A percentile compares a stretch with the other conserved stretches of the same genome.
These are phyloP conservation scores for Clunio marinus DNA, from an alignment of 2,888 invertebrate genomes.

Conservation along the genomic window DNA sequence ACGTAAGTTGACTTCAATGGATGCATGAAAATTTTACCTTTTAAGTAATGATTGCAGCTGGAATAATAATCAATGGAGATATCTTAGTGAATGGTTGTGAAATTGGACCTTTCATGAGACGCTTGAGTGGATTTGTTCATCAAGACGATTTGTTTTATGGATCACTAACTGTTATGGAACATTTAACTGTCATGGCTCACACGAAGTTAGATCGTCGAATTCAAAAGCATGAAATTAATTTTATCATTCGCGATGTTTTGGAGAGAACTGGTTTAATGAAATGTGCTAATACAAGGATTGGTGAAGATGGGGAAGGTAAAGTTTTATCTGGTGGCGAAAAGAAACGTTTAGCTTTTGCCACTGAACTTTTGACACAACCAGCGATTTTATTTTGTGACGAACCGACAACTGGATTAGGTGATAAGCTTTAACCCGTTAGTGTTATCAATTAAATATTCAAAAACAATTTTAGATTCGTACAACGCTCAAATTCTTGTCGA, in stretches of 20 bases:
- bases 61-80: slow-evolving; percentile 70
- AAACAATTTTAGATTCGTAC: slow-evolving; percentile 75
- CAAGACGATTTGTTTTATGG: slow-evolving; percentile 88
- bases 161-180: slow-evolving; percentile 79
- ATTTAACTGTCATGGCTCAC: slow-evolving; percentile 77
- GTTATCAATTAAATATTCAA: background rate
- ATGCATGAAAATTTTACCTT: background rate
- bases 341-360: slow-evolving; percentile 87
- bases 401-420: slow-evolving; percentile 69
- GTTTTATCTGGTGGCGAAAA: slow-evolving; percentile 91
- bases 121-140: slow-evolving; percentile 82
- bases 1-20: slow-evolving; percentile 53
- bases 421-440: background rate
- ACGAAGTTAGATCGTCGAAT: slow-evolving; percentile 60
- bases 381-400: slow-evolving; percentile 91
- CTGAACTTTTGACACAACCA: slow-evolving; percentile 88
- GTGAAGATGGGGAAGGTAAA: slow-evolving; percentile 67
- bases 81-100: slow-evolving; percentile 72
- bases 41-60: slow-evolving; percentile 52
- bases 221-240: slow-evolving; percentile 57
- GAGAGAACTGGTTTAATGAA: slow-evolving; percentile 67
- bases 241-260: slow-evolving; percentile 66
- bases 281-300: slow-evolving; percentile 72
- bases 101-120: slow-evolving; percentile 70
- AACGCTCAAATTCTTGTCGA: slow-evolving; percentile 82